A percentile compares a stretch with the other conserved stretches of the same genome.
Conservation (phyloP, 2,113 vertebrate species). For the Pyrgilauda ruficollis region DNA sequence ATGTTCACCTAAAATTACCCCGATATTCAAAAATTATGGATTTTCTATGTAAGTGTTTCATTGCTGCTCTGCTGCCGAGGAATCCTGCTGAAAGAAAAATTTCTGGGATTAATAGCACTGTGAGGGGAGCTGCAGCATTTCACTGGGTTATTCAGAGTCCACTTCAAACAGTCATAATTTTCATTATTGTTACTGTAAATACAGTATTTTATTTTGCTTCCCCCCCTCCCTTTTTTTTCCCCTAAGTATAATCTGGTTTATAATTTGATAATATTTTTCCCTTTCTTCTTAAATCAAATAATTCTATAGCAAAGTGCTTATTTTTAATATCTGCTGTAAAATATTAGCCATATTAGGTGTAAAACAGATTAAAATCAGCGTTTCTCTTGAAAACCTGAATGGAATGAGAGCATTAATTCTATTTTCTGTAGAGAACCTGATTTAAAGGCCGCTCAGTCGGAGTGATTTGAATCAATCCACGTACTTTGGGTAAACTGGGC, state of each 20-base stretch:
- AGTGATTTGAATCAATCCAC: neutral
- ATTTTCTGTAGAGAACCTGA: neutral
- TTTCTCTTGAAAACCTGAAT: neutral
- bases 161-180: neutral
- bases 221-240: accelerated
- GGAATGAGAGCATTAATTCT: neutral
- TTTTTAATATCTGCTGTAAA: neutral
- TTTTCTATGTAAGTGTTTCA: neutral
- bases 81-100: neutral
- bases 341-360: neutral
- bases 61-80: neutral
- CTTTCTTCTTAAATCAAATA: neutral
- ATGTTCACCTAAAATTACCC: neutral
- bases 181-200: neutral
- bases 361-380: neutral
- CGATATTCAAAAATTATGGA: neutral
- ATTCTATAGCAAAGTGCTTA: neutral
- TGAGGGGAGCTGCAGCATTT: neutral
- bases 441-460: neutral
- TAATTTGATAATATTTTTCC: neutral
- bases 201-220: neutral
- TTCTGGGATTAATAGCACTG: neutral
- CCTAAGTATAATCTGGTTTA: neutral
- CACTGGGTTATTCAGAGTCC: neutral
- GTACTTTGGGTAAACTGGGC: neutral